Evolutionary conservation across 2,797 vertebrate species (phyloP).

Genomic region (Chrosomus eos): DNA sequence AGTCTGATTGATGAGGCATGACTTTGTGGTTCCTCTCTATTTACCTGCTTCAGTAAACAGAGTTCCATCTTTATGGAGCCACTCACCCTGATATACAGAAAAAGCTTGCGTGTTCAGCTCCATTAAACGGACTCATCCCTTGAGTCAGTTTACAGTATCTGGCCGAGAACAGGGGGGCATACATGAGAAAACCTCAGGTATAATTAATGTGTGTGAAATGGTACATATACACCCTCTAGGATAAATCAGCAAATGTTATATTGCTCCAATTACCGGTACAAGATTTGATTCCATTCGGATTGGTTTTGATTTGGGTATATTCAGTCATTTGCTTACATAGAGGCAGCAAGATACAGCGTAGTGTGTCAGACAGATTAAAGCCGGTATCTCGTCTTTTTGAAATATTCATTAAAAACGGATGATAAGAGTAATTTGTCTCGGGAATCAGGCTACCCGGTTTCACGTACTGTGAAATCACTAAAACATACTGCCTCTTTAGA

Average conservation of each 20-base stretch:
- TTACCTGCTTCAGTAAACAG: constrained; percentile 57
- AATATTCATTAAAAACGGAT: background rate
- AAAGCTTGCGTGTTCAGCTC: constrained; percentile 46
- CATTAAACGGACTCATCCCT: constrained; percentile 52
- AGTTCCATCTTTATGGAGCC: constrained; percentile 46
- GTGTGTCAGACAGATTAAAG: background rate
- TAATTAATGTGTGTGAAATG: background rate
- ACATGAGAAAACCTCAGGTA: constrained; percentile 3
- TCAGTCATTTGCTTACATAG: background rate
- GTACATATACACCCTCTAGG: constrained; percentile 2
- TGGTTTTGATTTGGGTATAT: background rate
- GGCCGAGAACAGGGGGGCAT: constrained; percentile 12
- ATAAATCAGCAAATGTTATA: background rate
- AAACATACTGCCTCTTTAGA: background rate
- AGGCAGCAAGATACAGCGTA: background rate
- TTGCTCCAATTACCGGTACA: background rate
- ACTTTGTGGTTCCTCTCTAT: constrained; percentile 42
- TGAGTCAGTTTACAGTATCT: constrained; percentile 37
- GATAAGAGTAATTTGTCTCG: background rate
- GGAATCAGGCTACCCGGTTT: background rate
- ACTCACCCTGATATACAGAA: constrained; percentile 37
- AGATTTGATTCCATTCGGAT: background rate
- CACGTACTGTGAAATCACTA: background rate
- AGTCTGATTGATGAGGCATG: constrained; percentile 51
- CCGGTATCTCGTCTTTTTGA: background rate